A percentile compares a stretch with the other conserved stretches of the same genome.
Evolutionary conservation across 2,888 invertebrate genomes (phyloP).

Genomic region (Amiota minor): DNA sequence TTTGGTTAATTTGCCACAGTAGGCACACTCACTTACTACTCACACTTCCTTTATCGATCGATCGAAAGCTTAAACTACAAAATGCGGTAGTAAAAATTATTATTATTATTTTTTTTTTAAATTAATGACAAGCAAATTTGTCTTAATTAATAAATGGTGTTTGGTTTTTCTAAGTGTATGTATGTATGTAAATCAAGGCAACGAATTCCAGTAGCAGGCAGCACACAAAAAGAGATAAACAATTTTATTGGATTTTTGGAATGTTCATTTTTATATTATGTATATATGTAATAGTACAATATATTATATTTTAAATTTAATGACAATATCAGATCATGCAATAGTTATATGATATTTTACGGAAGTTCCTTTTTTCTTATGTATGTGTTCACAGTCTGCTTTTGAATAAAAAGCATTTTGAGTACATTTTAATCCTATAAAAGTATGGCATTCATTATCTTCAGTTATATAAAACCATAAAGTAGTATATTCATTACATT

Average conservation of each 20-base stretch:
- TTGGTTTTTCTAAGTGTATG: too few species aligned
- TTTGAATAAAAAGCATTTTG: not conserved
- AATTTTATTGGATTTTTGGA: too few species aligned
- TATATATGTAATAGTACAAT: too few species aligned
- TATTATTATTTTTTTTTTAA: not conserved
- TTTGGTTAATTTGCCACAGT: constrained; percentile 11
- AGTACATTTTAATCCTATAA: not conserved
- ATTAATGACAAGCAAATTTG: constrained; percentile 8
- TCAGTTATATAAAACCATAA: not conserved
- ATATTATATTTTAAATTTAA: not conserved
- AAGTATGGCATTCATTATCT: not conserved
- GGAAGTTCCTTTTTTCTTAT: too few species aligned
- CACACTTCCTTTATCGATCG: too few species aligned
- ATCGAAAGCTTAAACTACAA: not conserved
- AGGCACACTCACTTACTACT: not conserved
- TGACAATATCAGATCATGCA: too few species aligned
- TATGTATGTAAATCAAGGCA: too few species aligned
- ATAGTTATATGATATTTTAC: not conserved
- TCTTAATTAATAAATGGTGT: not conserved
- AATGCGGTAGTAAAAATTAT: not conserved
- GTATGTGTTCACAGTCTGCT: not conserved
- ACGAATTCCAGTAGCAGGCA: too few species aligned
- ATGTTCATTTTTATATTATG: too few species aligned
- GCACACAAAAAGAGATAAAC: too few species aligned
- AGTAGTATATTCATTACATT: not conserved